Conservation (phyloP, 2,797 vertebrate species). For the Peromyscus aztecus region DNA sequence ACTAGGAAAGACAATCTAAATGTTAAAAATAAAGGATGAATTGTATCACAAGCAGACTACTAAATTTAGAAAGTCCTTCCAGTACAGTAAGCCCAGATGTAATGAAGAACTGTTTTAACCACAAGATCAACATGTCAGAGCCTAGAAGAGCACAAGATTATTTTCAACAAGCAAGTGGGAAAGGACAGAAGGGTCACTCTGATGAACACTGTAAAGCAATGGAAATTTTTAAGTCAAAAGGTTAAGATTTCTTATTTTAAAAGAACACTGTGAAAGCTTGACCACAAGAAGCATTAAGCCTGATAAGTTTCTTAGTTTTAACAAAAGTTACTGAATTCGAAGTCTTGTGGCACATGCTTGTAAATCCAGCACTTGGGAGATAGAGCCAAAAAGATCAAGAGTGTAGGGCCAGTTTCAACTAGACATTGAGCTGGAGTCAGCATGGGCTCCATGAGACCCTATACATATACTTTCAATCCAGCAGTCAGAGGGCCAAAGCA, state of each 20-base stretch:
- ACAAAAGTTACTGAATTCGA: background rate
- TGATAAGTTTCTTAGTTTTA: constrained; percentile 23
- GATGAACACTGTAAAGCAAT: background rate
- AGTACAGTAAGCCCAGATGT: constrained; percentile 1
- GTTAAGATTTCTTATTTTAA: background rate
- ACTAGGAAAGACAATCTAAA: constrained; percentile 35
- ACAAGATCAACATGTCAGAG: constrained; percentile 15
- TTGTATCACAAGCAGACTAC: background rate
- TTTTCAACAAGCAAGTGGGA: background rate
- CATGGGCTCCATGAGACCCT: background rate
- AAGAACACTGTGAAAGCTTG: background rate
- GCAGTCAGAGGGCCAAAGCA: background rate
- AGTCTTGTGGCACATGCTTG: background rate
- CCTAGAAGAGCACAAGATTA: background rate
- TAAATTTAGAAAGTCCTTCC: constrained; percentile 26
- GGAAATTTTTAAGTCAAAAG: background rate
- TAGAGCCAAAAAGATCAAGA: background rate
- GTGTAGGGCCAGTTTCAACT: background rate
- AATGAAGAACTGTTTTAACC: background rate
- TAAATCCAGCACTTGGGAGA: background rate
- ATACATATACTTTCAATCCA: background rate
- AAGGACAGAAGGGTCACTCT: background rate
- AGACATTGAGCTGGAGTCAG: background rate
- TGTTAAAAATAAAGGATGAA: background rate
- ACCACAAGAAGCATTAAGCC: constrained; percentile 2